These are phyloP conservation scores for Drosophila pachea DNA, from an alignment of 1,140 invertebrate species.

Conservation along the genomic window DNA sequence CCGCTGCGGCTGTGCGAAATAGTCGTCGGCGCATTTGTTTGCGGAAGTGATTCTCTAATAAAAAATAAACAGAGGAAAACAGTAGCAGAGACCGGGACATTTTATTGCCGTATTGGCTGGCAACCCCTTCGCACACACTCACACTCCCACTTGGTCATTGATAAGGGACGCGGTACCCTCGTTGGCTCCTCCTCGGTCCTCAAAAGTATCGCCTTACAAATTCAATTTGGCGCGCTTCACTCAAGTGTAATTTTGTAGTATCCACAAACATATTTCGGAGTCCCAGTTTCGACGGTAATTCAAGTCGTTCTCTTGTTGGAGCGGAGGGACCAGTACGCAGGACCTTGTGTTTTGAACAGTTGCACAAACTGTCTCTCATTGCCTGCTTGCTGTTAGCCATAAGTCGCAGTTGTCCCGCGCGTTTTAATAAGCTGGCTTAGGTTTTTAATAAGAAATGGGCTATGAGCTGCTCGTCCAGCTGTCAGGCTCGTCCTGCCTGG, in stretches of 20 bases:
- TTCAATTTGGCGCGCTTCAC: conserved; percentile 76
- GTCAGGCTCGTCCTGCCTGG: conserved; percentile 37
- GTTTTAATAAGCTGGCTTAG: conserved; percentile 71
- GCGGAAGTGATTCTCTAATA: conserved; percentile 64
- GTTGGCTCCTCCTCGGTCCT: conserved; percentile 12
- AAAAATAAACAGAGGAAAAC: conserved; percentile 47
- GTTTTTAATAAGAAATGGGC: conserved; percentile 72
- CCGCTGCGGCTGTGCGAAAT: conserved; percentile 43
- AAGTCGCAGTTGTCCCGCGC: conserved; percentile 36
- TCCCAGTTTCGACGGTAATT: conserved; percentile 65
- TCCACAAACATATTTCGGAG: conserved; percentile 57
- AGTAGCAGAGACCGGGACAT: conserved; percentile 32
- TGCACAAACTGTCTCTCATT: conserved; percentile 27
- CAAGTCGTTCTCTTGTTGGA: conserved; percentile 49
- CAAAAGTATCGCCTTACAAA: conserved; percentile 71
- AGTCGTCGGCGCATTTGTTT: conserved; percentile 49
- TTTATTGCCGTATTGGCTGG: conserved; percentile 60
- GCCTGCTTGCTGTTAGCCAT: conserved; percentile 38
- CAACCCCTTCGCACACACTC: neutral
- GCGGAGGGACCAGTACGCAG: conserved; percentile 19
- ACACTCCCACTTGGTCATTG: conserved; percentile 24
- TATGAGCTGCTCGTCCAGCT: conserved; percentile 64
- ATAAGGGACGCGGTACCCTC: conserved; percentile 41
- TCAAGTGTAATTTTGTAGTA: conserved; percentile 67
- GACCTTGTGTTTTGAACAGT: conserved; percentile 16